A percentile compares a stretch with the other conserved stretches of the same genome.
Conservation (phyloP, 2,797 vertebrate species). For the Synanceia verrucosa region DNA sequence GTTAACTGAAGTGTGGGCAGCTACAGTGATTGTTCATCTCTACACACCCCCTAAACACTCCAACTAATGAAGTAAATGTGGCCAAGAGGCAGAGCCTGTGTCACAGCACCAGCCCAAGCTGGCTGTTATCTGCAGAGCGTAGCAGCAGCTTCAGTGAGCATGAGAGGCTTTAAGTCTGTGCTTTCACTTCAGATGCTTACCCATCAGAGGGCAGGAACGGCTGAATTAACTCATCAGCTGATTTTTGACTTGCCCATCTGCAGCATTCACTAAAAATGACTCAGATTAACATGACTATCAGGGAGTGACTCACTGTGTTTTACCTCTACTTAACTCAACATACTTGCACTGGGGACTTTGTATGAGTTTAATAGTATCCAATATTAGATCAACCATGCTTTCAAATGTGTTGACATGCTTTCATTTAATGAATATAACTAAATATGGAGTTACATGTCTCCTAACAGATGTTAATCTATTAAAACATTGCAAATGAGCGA, state of each 20-base stretch:
- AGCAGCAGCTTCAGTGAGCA: constrained; percentile 7
- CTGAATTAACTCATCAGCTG: constrained; percentile 53
- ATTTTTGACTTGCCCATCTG: constrained; percentile 2
- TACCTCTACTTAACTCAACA: not conserved
- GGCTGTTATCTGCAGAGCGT: constrained; percentile 20
- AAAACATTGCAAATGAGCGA: constrained; percentile 49
- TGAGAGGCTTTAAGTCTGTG: constrained; percentile 3
- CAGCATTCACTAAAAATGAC: not conserved
- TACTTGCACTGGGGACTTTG: not conserved
- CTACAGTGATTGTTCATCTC: too few species aligned
- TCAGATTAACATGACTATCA: not conserved
- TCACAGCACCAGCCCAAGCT: constrained; percentile 6
- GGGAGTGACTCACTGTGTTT: not conserved
- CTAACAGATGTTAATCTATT: constrained; percentile 50
- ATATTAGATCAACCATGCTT: not conserved
- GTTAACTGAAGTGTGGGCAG: too few species aligned
- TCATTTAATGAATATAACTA: not conserved
- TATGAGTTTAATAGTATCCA: not conserved
- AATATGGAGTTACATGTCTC: not conserved
- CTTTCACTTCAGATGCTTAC: constrained; percentile 25
- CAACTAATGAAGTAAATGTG: constrained; percentile 37
- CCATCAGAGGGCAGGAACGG: constrained; percentile 32
- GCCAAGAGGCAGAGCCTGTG: constrained; percentile 10
- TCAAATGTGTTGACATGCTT: not conserved
- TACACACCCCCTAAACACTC: constrained; percentile 13